Conservation (phyloP, 30 jellyfish, hydroid and myxozoan genomes). For the Aurelia aurita region DNA sequence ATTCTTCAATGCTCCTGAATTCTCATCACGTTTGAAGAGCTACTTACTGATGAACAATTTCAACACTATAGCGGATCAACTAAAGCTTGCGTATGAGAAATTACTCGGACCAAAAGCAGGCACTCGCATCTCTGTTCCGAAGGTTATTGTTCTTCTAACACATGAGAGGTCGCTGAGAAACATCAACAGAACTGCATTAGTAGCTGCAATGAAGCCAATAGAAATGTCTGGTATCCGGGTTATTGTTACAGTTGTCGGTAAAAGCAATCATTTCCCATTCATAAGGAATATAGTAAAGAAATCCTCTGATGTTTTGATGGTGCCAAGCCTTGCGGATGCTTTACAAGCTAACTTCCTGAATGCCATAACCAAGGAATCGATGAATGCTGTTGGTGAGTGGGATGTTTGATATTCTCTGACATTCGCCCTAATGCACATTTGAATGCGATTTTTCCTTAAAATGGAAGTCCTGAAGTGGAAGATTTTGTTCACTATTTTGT, state of each 20-base stretch:
- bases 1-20: constrained; percentile 13
- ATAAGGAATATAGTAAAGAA: constrained; percentile 3
- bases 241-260: constrained; percentile 43
- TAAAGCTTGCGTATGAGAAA: constrained; percentile 35
- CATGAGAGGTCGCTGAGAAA: constrained; percentile 38
- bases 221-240: constrained; percentile 58
- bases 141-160: constrained; percentile 43
- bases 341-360: constrained; percentile 27
- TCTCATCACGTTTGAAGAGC: constrained; percentile 17
- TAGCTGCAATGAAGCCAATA: constrained; percentile 51
- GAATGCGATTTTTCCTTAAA: no score
- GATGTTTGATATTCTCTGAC: no score
- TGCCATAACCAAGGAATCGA: constrained; percentile 26
- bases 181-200: constrained; percentile 20
- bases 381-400: constrained; percentile 41
- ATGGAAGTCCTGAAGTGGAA: no score
- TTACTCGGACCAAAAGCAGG: constrained; percentile 39
- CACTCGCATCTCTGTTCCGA: constrained; percentile 53
- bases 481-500: no score
- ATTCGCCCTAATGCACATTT: no score
- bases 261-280: constrained; percentile 28
- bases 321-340: constrained; percentile 27
- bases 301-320: constrained; percentile 45
- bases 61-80: constrained; percentile 27
- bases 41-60: constrained; percentile 38